Evolutionary conservation across 2,113 vertebrate genomes (phyloP), one percentile per base, ranked within the genome.

Genomic region (Elephas maximus): DNA sequence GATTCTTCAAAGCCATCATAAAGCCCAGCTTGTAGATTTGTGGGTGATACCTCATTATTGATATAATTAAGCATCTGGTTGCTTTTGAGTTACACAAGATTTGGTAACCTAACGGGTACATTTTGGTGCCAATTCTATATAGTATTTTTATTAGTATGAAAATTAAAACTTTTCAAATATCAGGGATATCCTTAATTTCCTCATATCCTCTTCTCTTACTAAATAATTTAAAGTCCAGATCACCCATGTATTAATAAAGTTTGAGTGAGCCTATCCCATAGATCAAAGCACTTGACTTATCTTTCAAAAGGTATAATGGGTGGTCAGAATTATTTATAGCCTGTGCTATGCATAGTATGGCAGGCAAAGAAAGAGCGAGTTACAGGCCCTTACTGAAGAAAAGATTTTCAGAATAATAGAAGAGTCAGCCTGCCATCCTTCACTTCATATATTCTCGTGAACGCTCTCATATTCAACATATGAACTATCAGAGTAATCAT

Each of bases 321-420:
- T 73, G 18, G 23, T 78, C 71, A 90, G 53, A 96, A 95, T 95
- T 89, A 95, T 67, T 96, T 81, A 91, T 77, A 90, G 30, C 4
- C 21, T 93, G 48, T 84, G 11, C n/a, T 93, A 87, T 60, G 18
- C 81, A 88, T 88, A 92, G 24, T 12, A 80, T 74, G 62, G 33
- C 30, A 77, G 28, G 3, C 41, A 65, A 93, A 81, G 94, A 92
- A 94, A 95, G 30, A 81, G 30, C 63, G 53, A 94, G 23, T 62
- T 80, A 82, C 7, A 76, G 21, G 44, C 20, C 20, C 79, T 65
- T 60, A 87, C 6, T 93, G 33, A 96, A 96, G 41, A 95, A 73
- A 15, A 91, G 23, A 79, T 14, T 87, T 90, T 60, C 78, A 28
- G 77, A 90, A 94, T 84, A 81, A 86, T 65, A 69, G 21, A 89